These are phyloP conservation scores for Ceryle rudis DNA, from an alignment of 2,797 vertebrate genomes.

Conservation along the genomic window DNA sequence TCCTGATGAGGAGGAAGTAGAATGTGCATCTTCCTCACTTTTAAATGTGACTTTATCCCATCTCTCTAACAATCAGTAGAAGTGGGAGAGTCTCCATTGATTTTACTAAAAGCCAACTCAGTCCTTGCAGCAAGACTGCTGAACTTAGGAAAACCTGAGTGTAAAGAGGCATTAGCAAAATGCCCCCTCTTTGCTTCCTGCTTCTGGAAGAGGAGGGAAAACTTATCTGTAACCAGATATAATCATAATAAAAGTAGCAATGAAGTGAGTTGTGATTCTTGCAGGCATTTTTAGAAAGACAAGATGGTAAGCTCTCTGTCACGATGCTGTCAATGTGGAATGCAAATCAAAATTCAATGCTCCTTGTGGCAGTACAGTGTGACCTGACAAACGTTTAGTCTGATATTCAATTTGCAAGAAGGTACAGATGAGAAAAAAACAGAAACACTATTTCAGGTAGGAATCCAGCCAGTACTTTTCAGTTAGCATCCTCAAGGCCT, in stretches of 20 bases:
- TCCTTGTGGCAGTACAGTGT: neutral
- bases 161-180: neutral
- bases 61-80: neutral
- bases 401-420: neutral
- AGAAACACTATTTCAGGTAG: neutral
- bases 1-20: neutral
- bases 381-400: neutral
- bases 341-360: neutral
- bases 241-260: neutral
- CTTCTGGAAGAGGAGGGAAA: neutral
- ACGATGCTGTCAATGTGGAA: neutral
- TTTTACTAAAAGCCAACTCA: neutral
- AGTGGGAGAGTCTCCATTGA: neutral
- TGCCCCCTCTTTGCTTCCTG: fast-evolving
- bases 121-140: neutral
- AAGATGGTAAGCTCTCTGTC: neutral
- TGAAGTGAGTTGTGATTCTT: neutral
- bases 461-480: neutral
- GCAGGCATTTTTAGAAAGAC: neutral
- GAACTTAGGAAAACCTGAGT: neutral
- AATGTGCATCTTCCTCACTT: neutral
- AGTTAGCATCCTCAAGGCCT: neutral
- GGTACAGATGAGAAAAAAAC: neutral
- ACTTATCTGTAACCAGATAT: neutral
- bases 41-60: neutral